These are phyloP conservation scores for Ifrita kowaldi DNA, from an alignment of 2,113 vertebrate species.

Conservation along the genomic window DNA sequence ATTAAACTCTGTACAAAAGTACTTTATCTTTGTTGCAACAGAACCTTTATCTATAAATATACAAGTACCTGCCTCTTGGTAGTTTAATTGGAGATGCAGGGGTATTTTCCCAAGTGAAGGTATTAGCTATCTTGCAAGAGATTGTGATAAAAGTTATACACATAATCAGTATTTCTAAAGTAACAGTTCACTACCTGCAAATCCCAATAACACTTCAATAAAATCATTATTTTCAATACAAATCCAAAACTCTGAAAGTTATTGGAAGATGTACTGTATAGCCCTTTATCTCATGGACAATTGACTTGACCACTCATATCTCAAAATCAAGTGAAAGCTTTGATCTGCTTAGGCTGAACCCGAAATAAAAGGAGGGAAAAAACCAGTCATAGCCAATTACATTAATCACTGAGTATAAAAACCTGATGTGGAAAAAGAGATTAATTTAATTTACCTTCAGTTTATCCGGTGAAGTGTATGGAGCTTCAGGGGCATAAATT, in stretches of 20 bases:
- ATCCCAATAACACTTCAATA: neutral
- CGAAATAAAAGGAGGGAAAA: neutral
- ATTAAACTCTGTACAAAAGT: neutral
- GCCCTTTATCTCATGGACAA: neutral
- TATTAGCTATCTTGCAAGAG: neutral
- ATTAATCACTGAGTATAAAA: neutral
- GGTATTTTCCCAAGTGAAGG: neutral
- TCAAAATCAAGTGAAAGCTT: neutral
- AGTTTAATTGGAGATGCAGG: neutral
- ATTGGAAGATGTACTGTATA: neutral
- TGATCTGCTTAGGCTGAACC: neutral
- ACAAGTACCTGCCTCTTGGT: neutral
- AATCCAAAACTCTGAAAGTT: neutral
- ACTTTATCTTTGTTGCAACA: neutral
- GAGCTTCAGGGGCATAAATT: slow-evolving; percentile 97
- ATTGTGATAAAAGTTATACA: neutral
- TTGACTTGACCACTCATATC: neutral
- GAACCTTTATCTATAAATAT: neutral
- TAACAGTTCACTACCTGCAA: neutral
- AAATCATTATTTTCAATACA: neutral
- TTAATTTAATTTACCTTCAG: slow-evolving; percentile 82
- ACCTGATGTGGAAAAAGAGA: neutral
- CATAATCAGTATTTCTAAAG: neutral
- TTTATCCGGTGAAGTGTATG: slow-evolving; percentile 96
- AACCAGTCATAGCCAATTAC: neutral